A percentile compares a stretch with the other conserved stretches of the same genome.
These are phyloP conservation scores for Puma concolor DNA, from an alignment of 2,113 vertebrate genomes.

Conservation along the genomic window DNA sequence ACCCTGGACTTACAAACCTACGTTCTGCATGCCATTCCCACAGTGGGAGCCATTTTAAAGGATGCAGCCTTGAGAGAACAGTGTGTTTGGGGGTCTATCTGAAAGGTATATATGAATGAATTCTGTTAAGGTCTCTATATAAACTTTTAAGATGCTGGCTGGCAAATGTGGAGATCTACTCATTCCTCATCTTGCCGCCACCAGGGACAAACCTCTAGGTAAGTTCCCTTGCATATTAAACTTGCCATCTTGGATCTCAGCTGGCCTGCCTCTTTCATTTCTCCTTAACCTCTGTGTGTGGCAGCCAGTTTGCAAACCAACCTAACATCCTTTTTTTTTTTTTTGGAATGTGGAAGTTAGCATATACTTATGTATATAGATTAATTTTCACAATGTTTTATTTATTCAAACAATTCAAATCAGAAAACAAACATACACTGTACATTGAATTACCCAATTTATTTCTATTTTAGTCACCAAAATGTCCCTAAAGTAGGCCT, in stretches of 20 bases:
- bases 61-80: neutral
- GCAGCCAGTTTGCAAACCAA: neutral
- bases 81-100: neutral
- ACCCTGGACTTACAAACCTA: neutral
- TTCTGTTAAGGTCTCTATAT: neutral
- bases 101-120: neutral
- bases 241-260: neutral
- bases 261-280: neutral
- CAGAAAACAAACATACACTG: neutral
- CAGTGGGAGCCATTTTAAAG: neutral
- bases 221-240: neutral
- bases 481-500: neutral
- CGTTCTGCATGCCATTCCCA: neutral
- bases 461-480: constrained; percentile 3
- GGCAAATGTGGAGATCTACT: neutral
- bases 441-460: neutral
- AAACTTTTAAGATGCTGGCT: neutral
- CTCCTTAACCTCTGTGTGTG: neutral
- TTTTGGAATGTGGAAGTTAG: neutral
- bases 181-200: neutral
- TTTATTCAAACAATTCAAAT: neutral
- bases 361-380: neutral
- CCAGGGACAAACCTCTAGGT: neutral
- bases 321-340: neutral
- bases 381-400: neutral